Evolutionary conservation across 2,797 vertebrate species (phyloP).

Genomic region (Eulemur coronatus): DNA sequence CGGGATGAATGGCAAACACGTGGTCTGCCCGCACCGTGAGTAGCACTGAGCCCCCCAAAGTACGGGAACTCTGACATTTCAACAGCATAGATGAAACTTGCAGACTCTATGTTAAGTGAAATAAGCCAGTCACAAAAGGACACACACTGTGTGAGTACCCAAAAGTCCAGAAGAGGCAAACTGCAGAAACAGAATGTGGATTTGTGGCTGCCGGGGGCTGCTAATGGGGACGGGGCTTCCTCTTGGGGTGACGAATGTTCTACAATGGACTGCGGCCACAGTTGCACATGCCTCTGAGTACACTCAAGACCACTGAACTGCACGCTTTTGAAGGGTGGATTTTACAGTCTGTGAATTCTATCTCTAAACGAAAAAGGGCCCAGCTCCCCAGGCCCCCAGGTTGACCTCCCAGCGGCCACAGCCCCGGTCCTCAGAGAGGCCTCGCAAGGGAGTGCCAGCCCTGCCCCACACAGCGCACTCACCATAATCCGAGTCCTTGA

Average conservation of each 20-base stretch:
- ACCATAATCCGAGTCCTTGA: conserved; percentile 99
- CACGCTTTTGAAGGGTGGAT: neutral
- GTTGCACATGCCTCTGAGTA: neutral
- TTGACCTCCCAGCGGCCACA: neutral
- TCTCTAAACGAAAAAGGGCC: neutral
- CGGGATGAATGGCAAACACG: neutral
- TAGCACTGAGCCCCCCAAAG: neutral
- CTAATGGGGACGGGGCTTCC: neutral
- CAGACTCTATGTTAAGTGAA: neutral
- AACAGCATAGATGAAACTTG: neutral
- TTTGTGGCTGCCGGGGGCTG: neutral
- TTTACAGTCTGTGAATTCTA: too few species aligned
- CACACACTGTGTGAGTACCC: neutral
- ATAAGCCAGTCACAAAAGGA: neutral
- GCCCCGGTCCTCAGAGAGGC: neutral
- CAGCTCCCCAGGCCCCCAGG: neutral
- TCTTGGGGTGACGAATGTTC: neutral
- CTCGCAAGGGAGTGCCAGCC: neutral
- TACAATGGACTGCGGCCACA: rapidly evolving
- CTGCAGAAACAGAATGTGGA: neutral
- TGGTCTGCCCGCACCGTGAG: too few species aligned
- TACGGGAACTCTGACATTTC: neutral
- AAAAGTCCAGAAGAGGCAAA: neutral
- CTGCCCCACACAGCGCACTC: neutral
- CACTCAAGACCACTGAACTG: neutral